Evolutionary conservation across 1,140 invertebrate genomes (phyloP).

Genomic region (Anastrepha ludens): DNA sequence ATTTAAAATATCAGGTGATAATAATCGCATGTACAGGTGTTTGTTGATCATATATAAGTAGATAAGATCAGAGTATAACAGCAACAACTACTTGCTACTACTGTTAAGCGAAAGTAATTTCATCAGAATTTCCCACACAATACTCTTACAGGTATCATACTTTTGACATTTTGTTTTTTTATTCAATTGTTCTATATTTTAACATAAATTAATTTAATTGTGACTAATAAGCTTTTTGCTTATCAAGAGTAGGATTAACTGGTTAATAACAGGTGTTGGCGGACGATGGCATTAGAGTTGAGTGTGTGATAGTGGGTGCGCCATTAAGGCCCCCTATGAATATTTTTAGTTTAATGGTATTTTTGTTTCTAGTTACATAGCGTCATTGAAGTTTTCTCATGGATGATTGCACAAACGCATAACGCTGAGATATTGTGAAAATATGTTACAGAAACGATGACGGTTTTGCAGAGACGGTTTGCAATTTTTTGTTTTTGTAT

Average conservation of each 20-base stretch:
- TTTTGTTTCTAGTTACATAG: no score
- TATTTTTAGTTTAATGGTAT: no score
- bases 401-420: no score
- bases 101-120: neutral
- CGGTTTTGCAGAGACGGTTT: no score
- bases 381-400: no score
- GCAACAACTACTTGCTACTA: neutral
- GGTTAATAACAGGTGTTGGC: neutral
- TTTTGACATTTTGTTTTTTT: neutral
- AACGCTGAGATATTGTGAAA: no score
- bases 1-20: no score
- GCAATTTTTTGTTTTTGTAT: no score
- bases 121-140: slow-evolving; percentile 18
- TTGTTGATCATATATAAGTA: neutral
- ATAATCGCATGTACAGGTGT: no score
- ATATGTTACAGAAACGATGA: no score
- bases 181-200: neutral
- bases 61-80: neutral
- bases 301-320: neutral
- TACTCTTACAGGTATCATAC: neutral
- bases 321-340: no score
- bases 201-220: neutral
- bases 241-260: neutral
- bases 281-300: neutral
- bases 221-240: neutral